Evolutionary conservation across 1,140 invertebrate genomes (phyloP).

Genomic region (Antheraea mylitta): DNA sequence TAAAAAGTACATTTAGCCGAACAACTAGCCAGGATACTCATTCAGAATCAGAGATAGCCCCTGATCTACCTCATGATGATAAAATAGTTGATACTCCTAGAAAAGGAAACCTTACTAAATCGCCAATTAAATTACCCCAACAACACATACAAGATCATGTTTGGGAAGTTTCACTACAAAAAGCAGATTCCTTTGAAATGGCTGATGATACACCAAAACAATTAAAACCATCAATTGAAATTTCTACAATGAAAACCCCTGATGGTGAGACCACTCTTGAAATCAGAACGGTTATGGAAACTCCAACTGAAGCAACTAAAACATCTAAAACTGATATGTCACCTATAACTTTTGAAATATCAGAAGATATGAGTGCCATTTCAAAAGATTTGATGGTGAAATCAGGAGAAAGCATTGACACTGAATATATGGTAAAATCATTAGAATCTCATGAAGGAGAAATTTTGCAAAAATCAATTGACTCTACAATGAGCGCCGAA

Average conservation of each 20-base stretch:
- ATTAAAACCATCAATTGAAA: slow-evolving; percentile 27
- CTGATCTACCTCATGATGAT: slow-evolving; percentile 71
- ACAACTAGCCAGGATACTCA: slow-evolving; percentile 80
- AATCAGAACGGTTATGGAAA: slow-evolving; percentile 66
- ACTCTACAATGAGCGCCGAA: slow-evolving; percentile 74
- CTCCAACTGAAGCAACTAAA: slow-evolving; percentile 65
- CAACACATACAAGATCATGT: slow-evolving; percentile 81
- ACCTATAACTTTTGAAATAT: slow-evolving; percentile 56
- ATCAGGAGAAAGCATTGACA: slow-evolving; percentile 79
- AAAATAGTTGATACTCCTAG: slow-evolving; percentile 57
- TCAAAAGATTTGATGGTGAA: slow-evolving; percentile 79
- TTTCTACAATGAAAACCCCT: slow-evolving; percentile 45
- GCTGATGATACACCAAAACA: slow-evolving; percentile 46
- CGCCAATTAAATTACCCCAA: slow-evolving; percentile 79
- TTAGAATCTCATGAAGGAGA: slow-evolving; percentile 76
- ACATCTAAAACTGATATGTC: slow-evolving; percentile 54
- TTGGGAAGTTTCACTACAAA: slow-evolving; percentile 83
- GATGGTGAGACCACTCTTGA: slow-evolving; percentile 42
- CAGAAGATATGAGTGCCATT: slow-evolving; percentile 62
- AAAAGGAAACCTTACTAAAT: slow-evolving; percentile 64
- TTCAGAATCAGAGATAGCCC: slow-evolving; percentile 78
- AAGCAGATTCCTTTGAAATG: slow-evolving; percentile 66
- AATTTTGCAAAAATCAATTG: slow-evolving; percentile 75
- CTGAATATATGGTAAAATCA: slow-evolving; percentile 76
- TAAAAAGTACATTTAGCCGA: slow-evolving; percentile 73